A percentile compares a stretch with the other conserved stretches of the same genome.
Evolutionary conservation across 2,888 invertebrate genomes (phyloP).

Genomic region (Acleris emargana): DNA sequence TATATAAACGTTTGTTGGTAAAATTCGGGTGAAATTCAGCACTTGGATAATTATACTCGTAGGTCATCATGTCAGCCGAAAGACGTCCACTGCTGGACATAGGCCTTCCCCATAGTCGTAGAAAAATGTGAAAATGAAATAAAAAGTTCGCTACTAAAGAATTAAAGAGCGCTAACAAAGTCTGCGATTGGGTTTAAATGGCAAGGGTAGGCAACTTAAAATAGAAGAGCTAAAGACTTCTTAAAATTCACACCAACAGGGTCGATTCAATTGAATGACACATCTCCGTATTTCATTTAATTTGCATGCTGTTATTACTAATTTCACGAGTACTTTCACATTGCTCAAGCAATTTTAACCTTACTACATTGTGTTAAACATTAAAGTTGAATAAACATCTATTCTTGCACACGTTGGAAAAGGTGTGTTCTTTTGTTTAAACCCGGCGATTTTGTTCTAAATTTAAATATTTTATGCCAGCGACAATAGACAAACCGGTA

Average conservation of each 20-base stretch:
- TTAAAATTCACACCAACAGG: slow-evolving; percentile 10
- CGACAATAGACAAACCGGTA: slow-evolving; percentile 82
- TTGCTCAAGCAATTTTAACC: slow-evolving; percentile 32
- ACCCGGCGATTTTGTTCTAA: slow-evolving; percentile 76
- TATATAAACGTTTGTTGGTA: no score
- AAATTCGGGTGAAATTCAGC: no score
- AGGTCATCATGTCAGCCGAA: no score
- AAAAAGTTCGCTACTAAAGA: no score
- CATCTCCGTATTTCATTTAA: slow-evolving; percentile 35
- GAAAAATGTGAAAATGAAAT: no score
- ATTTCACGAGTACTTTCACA: slow-evolving; percentile 50
- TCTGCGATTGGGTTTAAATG: no score
- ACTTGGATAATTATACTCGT: no score
- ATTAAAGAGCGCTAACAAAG: no score
- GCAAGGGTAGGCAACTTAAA: background rate
- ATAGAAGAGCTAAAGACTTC: slow-evolving; percentile 11
- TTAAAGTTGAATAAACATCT: slow-evolving; percentile 36
- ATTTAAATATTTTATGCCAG: slow-evolving; percentile 80
- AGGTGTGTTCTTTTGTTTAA: slow-evolving; percentile 76
- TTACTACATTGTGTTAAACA: background rate
- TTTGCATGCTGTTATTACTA: slow-evolving; percentile 58
- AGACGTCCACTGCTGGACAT: no score
- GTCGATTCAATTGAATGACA: slow-evolving; percentile 27
- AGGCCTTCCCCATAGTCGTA: no score
- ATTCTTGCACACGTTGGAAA: slow-evolving; percentile 43